These are phyloP conservation scores for Corella eumyota DNA, from an alignment of 23 tunicate species.

Conservation along the genomic window DNA sequence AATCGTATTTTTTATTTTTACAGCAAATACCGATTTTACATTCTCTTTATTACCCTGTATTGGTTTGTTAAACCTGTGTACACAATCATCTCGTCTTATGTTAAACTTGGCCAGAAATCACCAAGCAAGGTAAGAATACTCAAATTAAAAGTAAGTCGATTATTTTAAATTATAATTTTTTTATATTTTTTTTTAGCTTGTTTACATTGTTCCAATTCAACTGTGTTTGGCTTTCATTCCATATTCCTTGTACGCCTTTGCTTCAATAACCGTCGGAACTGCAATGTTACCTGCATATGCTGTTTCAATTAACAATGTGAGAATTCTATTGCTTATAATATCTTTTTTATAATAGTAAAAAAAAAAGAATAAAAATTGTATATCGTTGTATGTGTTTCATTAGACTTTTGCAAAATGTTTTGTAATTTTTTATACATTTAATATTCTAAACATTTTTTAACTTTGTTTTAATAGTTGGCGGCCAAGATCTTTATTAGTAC, in stretches of 20 bases:
- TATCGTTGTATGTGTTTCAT: neutral
- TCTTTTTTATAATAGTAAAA: neutral
- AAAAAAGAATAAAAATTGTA: neutral
- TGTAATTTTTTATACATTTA: no score
- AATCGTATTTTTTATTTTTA: no score
- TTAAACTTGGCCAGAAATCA: conserved; percentile 1
- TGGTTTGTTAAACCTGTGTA: conserved; percentile 63
- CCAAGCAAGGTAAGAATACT: neutral
- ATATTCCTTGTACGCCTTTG: conserved; percentile 48
- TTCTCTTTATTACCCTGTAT: conserved; percentile 11
- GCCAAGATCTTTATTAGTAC: conserved; percentile 70
- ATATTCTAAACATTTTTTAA: neutral
- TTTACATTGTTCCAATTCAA: conserved; percentile 43
- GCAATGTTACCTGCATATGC: conserved; percentile 14
- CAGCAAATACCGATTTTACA: conserved; percentile 52
- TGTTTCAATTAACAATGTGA: conserved; percentile 67
- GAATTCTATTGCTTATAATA: conserved; percentile 1
- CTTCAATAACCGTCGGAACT: conserved; percentile 30
- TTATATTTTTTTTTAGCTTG: conserved; percentile 23
- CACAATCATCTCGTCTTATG: conserved; percentile 30
- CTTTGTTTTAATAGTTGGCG: conserved; percentile 14
- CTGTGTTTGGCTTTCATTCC: conserved; percentile 51
- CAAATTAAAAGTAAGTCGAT: neutral
- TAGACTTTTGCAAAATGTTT: neutral
- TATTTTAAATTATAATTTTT: neutral